phyloP scores from a whole-genome alignment of 2,797 vertebrate genomes.

The Acanthurus leucopareius region DNA sequence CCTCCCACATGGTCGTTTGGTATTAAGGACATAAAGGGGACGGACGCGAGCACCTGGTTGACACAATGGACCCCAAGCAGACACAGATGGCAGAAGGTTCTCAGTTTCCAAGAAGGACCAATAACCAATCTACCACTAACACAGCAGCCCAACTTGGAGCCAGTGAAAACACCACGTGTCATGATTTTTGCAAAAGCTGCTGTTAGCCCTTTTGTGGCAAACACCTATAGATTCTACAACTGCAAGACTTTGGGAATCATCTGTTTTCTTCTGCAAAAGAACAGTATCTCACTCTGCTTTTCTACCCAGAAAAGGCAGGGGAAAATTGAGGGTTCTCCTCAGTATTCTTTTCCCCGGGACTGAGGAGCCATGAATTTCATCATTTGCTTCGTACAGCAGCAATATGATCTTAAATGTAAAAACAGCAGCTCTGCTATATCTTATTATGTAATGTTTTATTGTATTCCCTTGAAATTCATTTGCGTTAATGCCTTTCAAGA shows the following conservation, averaged over 20 bases:
- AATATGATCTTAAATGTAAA: constrained; percentile 28
- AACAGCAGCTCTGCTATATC: constrained; percentile 33
- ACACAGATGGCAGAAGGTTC: constrained; percentile 16
- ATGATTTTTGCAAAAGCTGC: constrained; percentile 18
- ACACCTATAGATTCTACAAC: constrained; percentile 16
- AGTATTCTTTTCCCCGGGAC: constrained; percentile 16
- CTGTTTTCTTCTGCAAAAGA: constrained; percentile 38
- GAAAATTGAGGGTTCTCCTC: background rate
- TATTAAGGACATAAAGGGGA: constrained; percentile 47
- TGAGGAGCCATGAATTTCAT: constrained; percentile 23
- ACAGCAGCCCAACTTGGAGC: constrained; percentile 25
- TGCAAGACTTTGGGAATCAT: constrained; percentile 40
- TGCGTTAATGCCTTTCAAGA: constrained; percentile 60
- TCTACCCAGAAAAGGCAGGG: constrained; percentile 3
- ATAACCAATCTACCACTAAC: constrained; percentile 9
- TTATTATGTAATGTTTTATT: constrained; percentile 48
- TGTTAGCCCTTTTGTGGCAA: constrained; percentile 20
- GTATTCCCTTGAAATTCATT: constrained; percentile 43
- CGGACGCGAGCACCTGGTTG: constrained; percentile 18
- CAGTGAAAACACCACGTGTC: background rate
- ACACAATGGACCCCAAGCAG: constrained; percentile 11
- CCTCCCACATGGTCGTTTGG: constrained; percentile 21
- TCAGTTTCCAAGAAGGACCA: constrained; percentile 25
- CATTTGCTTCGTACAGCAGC: constrained; percentile 1
- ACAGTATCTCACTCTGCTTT: constrained; percentile 29